Evolutionary conservation across 2,113 vertebrate species (phyloP).

Genomic region (Dipodomys merriami): DNA sequence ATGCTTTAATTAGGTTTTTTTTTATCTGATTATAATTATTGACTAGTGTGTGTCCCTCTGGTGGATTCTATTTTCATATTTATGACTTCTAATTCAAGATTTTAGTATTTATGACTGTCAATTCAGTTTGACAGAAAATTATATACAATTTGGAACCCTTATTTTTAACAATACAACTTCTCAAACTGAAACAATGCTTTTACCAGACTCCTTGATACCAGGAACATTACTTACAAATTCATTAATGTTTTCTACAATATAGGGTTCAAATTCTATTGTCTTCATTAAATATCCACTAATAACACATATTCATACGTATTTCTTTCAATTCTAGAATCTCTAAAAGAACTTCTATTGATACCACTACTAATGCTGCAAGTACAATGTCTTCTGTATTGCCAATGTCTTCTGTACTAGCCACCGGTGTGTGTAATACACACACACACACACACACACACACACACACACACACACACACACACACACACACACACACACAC

Average conservation of each 20-base stretch:
- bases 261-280: slow-evolving; percentile 11
- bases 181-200: slow-evolving; percentile 16
- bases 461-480: no score
- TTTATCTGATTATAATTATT: slow-evolving; percentile 20
- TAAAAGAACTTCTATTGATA: background rate
- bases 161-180: background rate
- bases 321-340: background rate
- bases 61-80: slow-evolving; percentile 8
- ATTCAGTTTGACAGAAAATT: slow-evolving; percentile 26
- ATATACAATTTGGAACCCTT: background rate
- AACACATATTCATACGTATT: background rate
- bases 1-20: background rate
- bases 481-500: no score
- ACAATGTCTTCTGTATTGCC: background rate
- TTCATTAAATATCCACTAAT: background rate
- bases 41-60: background rate
- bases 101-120: slow-evolving; percentile 23
- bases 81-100: background rate
- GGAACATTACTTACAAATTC: background rate
- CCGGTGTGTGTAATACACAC: no score
- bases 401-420: background rate
- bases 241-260: slow-evolving; percentile 27
- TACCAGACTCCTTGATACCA: background rate
- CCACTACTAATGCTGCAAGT: background rate
- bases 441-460: no score